Evolutionary conservation across 2,113 vertebrate genomes (phyloP), one percentile per base, ranked within the genome.

Genomic region (Heterotis niloticus): DNA sequence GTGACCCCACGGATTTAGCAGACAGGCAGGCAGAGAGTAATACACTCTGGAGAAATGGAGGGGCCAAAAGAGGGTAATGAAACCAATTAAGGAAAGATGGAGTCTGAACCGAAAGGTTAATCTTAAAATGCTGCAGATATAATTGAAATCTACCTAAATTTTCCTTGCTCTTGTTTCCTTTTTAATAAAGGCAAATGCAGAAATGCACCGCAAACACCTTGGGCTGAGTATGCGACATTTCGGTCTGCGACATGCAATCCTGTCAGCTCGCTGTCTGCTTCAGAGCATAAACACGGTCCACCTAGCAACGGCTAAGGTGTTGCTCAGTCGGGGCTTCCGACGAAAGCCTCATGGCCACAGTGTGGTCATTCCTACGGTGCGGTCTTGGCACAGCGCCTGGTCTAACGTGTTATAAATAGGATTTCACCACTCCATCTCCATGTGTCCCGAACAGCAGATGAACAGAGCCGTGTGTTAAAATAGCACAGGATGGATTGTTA

Each of bases 191-290:
- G 51, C n/a, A 72, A 54, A 72, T 72, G 70, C 34, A 70, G 34
- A 70, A 28, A 68, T 28, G 10, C 54, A 59, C 71, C 24, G 24
- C 13, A n/a, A 5, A 23, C 12, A 74, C 14, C 14, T 44, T 44
- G 34, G 2, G 34, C 34, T 44, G 34, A 44, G 34, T 44, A 44
- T 44, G 34, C 34, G 34, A 44, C 7, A 44, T 44, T 44, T 44
- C 7, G 7, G 34, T 44, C 34, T 44, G 34, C n/a, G n/a, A n/a
- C n/a, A n/a, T n/a, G 23, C 51, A 68, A 80, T 76, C 64, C 59
- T 76, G 73, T 75, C 72, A 75, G 24, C 68, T 73, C 64, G 34
- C 44, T 76, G 66, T 29, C 26, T 60, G 64, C 73, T 80, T 66
- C 68, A 44, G 29, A 20, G 5, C 2, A 17, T 44, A 29, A 68